These are phyloP conservation scores for Clostera curtula DNA, from an alignment of 2,888 invertebrate genomes.

Conservation along the genomic window DNA sequence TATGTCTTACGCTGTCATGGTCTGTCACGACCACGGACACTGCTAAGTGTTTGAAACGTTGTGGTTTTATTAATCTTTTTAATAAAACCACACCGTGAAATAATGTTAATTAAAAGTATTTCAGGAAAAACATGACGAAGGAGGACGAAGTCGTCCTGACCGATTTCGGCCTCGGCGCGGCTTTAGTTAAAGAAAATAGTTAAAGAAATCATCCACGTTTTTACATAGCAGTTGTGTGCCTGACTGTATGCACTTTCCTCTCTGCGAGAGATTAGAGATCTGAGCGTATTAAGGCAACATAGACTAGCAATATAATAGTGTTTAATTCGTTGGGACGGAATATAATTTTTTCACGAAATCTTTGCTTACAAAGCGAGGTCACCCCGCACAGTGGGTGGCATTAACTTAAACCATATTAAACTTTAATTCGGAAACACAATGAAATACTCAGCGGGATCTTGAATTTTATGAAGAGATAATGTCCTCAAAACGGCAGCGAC, in stretches of 20 bases:
- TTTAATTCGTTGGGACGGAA: conserved; percentile 14
- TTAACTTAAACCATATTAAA: conserved; percentile 36
- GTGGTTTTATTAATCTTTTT: too few species aligned
- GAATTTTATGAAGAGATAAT: conserved; percentile 74
- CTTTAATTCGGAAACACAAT: conserved; percentile 61
- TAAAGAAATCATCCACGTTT: too few species aligned
- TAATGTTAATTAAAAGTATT: too few species aligned
- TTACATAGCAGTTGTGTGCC: conserved; percentile 11
- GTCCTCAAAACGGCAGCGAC: conserved; percentile 66
- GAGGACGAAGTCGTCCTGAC: too few species aligned
- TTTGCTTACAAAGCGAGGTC: conserved; percentile 9
- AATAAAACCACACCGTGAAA: too few species aligned
- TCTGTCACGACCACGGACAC: too few species aligned
- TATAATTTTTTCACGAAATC: conserved; percentile 5
- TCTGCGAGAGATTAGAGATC: conserved; percentile 27
- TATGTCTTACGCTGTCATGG: too few species aligned
- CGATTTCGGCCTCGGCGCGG: too few species aligned
- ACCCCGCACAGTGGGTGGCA: conserved; percentile 21
- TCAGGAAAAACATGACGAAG: too few species aligned
- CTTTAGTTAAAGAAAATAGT: too few species aligned
- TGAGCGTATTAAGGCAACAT: conserved; percentile 25
- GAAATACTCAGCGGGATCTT: conserved; percentile 63
- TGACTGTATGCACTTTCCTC: conserved; percentile 21
- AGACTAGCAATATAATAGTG: conserved; percentile 19
- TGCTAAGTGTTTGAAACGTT: too few species aligned